Percentiles rank a stretch among this genome's conserved stretches.
Evolutionary conservation across 1,140 invertebrate species (phyloP).

Genomic region (Tetranychus cinnabarinus): DNA sequence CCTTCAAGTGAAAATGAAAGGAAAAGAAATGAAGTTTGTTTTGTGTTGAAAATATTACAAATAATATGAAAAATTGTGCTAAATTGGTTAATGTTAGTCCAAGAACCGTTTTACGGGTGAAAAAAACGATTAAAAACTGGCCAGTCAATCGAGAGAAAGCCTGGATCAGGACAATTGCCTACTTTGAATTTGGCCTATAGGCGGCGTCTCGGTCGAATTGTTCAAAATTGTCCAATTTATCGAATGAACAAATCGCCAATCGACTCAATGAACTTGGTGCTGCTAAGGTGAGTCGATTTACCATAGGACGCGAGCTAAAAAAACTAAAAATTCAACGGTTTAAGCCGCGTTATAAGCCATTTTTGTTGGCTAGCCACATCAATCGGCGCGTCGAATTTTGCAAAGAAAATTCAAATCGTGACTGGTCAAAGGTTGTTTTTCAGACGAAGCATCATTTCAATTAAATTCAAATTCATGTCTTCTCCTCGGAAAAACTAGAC

Average conservation of each 20-base stretch:
- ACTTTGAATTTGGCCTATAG: neutral
- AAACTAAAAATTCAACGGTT: neutral
- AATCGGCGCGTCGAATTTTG: neutral
- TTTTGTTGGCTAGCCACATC: neutral
- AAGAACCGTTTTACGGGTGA: too few relatives aligned
- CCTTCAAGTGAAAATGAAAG: too few relatives aligned
- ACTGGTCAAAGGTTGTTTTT: neutral
- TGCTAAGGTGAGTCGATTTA: neutral
- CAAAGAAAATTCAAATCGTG: neutral
- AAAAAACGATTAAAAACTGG: too few relatives aligned
- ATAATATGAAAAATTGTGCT: too few relatives aligned
- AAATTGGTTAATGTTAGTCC: too few relatives aligned
- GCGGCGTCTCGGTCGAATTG: neutral
- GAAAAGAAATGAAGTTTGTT: too few relatives aligned
- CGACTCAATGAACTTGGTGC: neutral
- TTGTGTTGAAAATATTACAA: too few relatives aligned
- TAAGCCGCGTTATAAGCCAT: neutral
- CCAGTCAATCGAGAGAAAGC: neutral
- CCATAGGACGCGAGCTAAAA: neutral
- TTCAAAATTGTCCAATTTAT: neutral
- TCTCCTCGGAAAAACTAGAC: neutral
- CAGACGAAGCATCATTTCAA: neutral
- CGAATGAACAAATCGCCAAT: neutral
- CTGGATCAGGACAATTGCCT: neutral
- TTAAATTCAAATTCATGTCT: neutral